Evolutionary conservation across 2,888 invertebrate species (phyloP).

Genomic region (Caenorhabditis angaria): DNA sequence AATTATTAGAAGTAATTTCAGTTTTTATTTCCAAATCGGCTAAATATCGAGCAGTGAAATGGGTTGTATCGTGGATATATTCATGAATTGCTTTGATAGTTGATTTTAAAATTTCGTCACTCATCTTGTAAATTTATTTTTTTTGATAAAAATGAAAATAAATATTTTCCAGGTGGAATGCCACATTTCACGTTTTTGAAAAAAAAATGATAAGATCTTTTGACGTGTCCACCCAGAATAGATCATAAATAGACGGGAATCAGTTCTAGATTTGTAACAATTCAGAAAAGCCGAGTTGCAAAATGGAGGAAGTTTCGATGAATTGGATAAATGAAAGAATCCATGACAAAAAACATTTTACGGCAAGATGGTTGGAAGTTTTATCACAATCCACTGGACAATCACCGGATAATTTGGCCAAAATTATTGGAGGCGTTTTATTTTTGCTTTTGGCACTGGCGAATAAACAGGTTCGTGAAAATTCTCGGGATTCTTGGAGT

Average conservation of each 20-base stretch:
- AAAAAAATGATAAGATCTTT: too few relatives aligned
- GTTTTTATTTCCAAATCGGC: conserved; percentile 12
- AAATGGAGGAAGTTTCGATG: conserved; percentile 3
- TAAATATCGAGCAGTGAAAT: conserved; percentile 34
- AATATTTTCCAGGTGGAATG: too few relatives aligned
- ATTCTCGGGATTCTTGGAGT: too few relatives aligned
- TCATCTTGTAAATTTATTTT: too few relatives aligned
- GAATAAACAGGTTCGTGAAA: background rate
- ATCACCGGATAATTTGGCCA: background rate
- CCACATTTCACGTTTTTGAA: too few relatives aligned
- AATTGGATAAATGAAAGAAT: conserved; percentile 36
- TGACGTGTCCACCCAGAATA: too few relatives aligned
- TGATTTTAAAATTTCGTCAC: background rate
- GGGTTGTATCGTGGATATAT: conserved; percentile 24
- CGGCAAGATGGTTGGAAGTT: conserved; percentile 23
- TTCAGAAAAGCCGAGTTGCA: too few relatives aligned
- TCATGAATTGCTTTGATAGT: conserved; percentile 26
- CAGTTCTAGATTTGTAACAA: too few relatives aligned
- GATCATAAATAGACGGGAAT: too few relatives aligned
- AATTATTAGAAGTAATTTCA: conserved; percentile 10
- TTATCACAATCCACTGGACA: conserved; percentile 20
- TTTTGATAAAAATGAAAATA: too few relatives aligned
- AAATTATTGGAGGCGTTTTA: background rate
- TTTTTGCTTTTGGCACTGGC: conserved; percentile 1
- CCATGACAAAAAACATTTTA: conserved; percentile 33